Evolutionary conservation across 37 sponge, comb jelly and placozoan species (phyloP), one percentile per base, ranked within the genome.

Genomic region (Trichoplax adhaerens): DNA sequence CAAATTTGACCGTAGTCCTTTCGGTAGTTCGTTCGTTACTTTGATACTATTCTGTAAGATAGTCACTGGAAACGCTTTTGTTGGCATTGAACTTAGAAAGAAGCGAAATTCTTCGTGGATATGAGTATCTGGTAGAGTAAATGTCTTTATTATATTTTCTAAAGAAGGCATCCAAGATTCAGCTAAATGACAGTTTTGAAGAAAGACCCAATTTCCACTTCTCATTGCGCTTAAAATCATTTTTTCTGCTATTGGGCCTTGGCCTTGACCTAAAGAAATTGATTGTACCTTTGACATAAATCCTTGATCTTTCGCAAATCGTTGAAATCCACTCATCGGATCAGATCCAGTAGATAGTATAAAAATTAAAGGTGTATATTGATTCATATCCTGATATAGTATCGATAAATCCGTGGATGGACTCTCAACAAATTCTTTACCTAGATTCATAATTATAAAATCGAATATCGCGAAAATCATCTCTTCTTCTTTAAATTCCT

Each of bases 161-260:
- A 98, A 84, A 10, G 83, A 79, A 74, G 83, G 80, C 99, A 98
- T 98, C 99, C 99, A 98, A 1, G 99, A 92, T 8, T 92, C 91
- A 56, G 99, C 94, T 64, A 98, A 67, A 75, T 98, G 99, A 64
- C 99, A 98, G 78, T 98, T 98, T 84, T 95, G 99, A 2, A 98
- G 76, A 81, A 98, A 98, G 2, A 98, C 84, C 99, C 99, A 98
- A 65, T 93, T 91, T 2, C 99, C 99, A 66, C 72, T 81, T 5
- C 67, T 70, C 10, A 71, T 86, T 6, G 99, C 99, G 64, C 68
- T 72, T 5, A 72, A 53, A 29, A 98, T 89, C 84, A 98, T 77
- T 50, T 80, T 92, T 76, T 89, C 94, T 56, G 99, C 99, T 55
- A 92, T 81, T 4, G 99, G 99, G n/a, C 99, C 99, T 68, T 91